Evolutionary conservation across 2,888 invertebrate species (phyloP), one percentile per base, ranked within the genome.

Genomic region (Andrena chrysosceles): DNA sequence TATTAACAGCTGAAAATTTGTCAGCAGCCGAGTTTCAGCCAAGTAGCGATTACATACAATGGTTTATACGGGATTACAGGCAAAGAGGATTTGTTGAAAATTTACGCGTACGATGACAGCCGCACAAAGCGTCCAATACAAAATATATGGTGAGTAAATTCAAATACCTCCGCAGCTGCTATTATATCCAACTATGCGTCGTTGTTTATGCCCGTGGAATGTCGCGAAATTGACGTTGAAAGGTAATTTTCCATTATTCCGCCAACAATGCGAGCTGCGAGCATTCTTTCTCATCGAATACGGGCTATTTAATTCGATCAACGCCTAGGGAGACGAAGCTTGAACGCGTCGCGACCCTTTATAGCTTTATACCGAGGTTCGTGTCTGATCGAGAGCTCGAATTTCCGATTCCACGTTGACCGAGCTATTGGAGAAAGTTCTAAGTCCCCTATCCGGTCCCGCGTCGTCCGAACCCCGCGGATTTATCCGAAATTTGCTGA

Each of bases 51-150:
- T 56, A 54, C 33, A 16, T 56, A 54, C 35, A 23, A 56, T 26
- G 42, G 68, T 63, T 72, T 48, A 29, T 33, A 31, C 10, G 16
- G 60, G 63, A 81, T 68, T 63, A 64, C 23, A 16, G 66, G 26
- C 35, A 42, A 69, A 79, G 42, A 23, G 31, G 59, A 49, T 59
- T 68, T 69, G 48, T 63, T 49, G 31, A 23, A 52, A 79, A 81
- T 78, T 73, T 78, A 73, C 68, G 56, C 72, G 23, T 6, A 35
- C 62, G 42, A 13, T 7, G 67, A 69, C 31, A 64, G 42, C 29
- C 13, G n/a, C 52, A 54, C 49, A 60, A 77, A 71, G 54, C 35
- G 10, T 7, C 42, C 13, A 26, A 60, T 33, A 42, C 20, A 48
- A 54, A 67, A 48, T 20, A 48, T 60, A 54, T 80, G 42, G 31